Conservation (phyloP, 64 coral and sea anemone species). For the Porites australiensis region DNA sequence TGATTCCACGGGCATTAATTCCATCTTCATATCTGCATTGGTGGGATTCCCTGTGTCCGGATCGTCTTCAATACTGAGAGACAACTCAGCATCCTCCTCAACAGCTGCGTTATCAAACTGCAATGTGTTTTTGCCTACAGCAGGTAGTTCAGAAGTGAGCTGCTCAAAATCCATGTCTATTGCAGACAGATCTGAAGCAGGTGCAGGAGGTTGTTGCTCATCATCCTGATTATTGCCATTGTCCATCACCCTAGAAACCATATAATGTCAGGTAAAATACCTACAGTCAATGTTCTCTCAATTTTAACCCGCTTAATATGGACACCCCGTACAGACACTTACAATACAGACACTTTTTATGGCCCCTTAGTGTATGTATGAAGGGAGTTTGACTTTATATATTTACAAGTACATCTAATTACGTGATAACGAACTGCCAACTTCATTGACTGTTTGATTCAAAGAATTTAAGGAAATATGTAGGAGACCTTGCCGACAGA, state of each 20-base stretch:
- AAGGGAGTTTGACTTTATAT: no score
- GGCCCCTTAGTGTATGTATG: no score
- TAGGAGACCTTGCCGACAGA: no score
- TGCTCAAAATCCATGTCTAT: not conserved
- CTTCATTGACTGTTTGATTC: no score
- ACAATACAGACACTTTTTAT: no score
- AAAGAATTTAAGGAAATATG: no score
- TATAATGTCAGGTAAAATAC: no score
- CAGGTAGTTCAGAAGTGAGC: not conserved
- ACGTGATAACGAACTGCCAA: no score
- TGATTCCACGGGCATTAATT: not conserved
- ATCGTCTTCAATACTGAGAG: not conserved
- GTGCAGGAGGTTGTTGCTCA: not conserved
- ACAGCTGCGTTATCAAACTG: not conserved
- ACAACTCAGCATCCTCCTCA: not conserved
- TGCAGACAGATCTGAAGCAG: not conserved
- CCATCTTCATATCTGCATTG: not conserved
- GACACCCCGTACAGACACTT: no score
- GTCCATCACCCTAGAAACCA: constrained; percentile 1
- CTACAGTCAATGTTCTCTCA: no score
- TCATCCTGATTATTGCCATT: not conserved
- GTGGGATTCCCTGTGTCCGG: not conserved
- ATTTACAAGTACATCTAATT: no score
- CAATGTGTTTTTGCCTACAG: not conserved
- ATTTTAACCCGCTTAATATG: no score